Conservation (phyloP, 2,888 invertebrate genomes). For the Rosalia funebris region DNA sequence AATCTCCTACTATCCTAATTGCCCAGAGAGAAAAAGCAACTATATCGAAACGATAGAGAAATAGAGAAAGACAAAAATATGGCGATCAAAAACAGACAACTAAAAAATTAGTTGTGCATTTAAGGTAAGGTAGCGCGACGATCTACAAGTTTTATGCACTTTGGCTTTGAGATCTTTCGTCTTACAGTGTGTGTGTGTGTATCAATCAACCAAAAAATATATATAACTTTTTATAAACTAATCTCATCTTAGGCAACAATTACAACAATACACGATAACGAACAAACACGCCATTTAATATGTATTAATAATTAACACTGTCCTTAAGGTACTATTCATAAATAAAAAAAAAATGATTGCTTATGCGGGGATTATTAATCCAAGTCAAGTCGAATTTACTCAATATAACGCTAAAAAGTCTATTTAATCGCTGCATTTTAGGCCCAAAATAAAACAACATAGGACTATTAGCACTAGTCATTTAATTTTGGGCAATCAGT, state of each 20-base stretch:
- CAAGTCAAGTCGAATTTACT: conserved; percentile 36
- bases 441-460: not conserved
- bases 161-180: conserved; percentile 51
- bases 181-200: conserved; percentile 25
- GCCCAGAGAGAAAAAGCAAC: conserved; percentile 25
- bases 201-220: conserved; percentile 20
- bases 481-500: conserved; percentile 8
- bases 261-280: conserved; percentile 48
- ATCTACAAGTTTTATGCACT: conserved; percentile 47
- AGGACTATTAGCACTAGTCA: not conserved
- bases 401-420: conserved; percentile 30
- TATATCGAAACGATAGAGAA: conserved; percentile 31
- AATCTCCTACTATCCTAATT: conserved; percentile 27
- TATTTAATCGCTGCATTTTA: conserved; percentile 19
- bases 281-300: conserved; percentile 49
- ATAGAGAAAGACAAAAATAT: conserved; percentile 35
- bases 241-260: conserved; percentile 51
- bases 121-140: conserved; percentile 57
- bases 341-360: conserved; percentile 39
- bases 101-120: conserved; percentile 36
- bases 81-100: conserved; percentile 37
- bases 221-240: conserved; percentile 35
- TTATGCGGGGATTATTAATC: conserved; percentile 29
- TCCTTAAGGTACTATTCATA: conserved; percentile 32
- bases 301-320: conserved; percentile 25